A percentile compares a stretch with the other conserved stretches of the same genome.
Evolutionary conservation across 2,113 vertebrate genomes (phyloP).

Genomic region (Mustelus asterias): DNA sequence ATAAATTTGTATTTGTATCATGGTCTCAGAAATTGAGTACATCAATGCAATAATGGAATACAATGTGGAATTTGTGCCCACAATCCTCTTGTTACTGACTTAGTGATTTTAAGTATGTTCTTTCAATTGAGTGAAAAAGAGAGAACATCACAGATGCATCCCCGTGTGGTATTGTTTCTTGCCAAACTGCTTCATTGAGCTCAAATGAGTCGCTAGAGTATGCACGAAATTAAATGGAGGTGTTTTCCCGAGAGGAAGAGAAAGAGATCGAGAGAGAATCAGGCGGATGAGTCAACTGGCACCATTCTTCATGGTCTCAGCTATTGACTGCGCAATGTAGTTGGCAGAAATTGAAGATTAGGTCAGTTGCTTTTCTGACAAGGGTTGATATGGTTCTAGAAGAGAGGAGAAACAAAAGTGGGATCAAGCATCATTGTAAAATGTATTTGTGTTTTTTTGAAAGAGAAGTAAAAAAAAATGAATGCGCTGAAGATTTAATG

Average conservation of each 20-base stretch:
- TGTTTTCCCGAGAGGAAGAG: not conserved
- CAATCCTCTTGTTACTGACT: not conserved
- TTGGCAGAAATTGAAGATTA: not conserved
- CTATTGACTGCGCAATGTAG: not conserved
- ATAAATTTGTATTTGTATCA: not conserved
- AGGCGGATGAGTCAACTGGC: not conserved
- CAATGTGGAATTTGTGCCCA: not conserved
- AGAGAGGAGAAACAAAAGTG: not conserved
- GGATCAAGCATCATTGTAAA: not conserved
- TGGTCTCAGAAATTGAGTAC: not conserved
- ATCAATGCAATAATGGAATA: not conserved
- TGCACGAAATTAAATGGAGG: not conserved
- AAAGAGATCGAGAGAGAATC: not conserved
- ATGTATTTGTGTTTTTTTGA: not conserved
- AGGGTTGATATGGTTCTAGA: not conserved
- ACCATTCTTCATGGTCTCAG: not conserved
- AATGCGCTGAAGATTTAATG: not conserved
- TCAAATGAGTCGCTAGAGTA: not conserved
- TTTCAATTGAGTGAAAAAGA: not conserved
- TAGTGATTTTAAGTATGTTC: not conserved
- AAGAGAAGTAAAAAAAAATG: not conserved
- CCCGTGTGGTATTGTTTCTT: not conserved
- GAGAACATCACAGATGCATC: not conserved
- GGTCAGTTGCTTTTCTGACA: not conserved
- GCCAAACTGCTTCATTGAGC: not conserved